Percentiles rank a stretch among this genome's conserved stretches.
These are phyloP conservation scores for Pelodytes ibericus DNA, from an alignment of 2,797 vertebrate genomes.

Conservation along the genomic window DNA sequence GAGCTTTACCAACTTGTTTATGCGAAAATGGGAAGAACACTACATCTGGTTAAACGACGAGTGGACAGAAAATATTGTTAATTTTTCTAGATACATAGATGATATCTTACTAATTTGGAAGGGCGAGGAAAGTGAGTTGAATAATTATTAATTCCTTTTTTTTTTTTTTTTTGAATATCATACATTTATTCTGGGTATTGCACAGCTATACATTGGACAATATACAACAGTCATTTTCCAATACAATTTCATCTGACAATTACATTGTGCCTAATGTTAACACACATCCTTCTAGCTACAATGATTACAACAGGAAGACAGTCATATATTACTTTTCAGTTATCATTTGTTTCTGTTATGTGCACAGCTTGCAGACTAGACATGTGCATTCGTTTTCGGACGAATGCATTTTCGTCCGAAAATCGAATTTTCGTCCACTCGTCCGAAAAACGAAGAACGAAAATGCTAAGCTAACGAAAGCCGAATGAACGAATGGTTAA, in stretches of 20 bases:
- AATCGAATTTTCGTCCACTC: no score
- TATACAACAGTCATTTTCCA: slow-evolving; percentile 14
- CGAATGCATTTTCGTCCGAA: no score
- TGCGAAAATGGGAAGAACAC: background rate
- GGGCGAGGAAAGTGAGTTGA: no score
- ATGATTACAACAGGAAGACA: slow-evolving; percentile 12
- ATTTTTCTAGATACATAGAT: background rate
- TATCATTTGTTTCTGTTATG: no score
- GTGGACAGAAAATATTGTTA: accelerated
- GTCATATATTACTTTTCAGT: background rate
- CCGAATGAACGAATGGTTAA: no score
- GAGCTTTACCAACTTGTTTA: background rate
- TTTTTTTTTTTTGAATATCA: no score
- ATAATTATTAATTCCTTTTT: no score
- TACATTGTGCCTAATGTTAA: background rate
- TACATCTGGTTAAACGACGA: accelerated
- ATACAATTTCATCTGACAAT: slow-evolving; percentile 13
- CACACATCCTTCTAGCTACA: background rate
- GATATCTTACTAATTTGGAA: background rate
- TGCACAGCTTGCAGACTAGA: no score
- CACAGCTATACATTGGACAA: slow-evolving; percentile 25
- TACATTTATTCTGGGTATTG: slow-evolving; percentile 33
- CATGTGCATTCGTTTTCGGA: no score
- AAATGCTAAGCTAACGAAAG: no score
- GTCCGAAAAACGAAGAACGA: no score